A percentile compares a stretch with the other conserved stretches of the same genome.
These are phyloP conservation scores for Calliopsis andreniformis DNA, from an alignment of 1,140 invertebrate species.

Conservation along the genomic window DNA sequence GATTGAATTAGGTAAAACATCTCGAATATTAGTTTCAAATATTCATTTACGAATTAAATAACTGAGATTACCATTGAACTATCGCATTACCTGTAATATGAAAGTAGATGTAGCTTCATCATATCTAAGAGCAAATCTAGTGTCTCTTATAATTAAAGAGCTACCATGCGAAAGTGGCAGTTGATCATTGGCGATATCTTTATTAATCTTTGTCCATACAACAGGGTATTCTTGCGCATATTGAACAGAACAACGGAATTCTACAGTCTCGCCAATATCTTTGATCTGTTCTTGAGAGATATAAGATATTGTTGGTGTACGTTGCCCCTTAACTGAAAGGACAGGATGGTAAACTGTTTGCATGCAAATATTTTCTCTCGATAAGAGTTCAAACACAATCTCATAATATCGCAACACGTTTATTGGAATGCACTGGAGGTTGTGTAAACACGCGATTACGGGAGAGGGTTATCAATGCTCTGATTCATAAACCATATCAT, in stretches of 20 bases:
- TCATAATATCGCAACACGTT: not conserved
- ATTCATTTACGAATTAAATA: not conserved
- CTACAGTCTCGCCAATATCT: slow-evolving; percentile 93
- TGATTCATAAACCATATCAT: not conserved
- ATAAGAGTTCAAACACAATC: not conserved
- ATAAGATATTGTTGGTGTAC: slow-evolving; percentile 94
- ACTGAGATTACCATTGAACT: not conserved
- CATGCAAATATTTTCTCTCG: not conserved
- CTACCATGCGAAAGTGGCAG: slow-evolving; percentile 90
- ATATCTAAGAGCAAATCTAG: slow-evolving; percentile 91
- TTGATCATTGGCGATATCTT: slow-evolving; percentile 80
- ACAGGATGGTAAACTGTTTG: not conserved
- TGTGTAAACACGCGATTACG: not conserved
- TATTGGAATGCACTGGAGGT: not conserved
- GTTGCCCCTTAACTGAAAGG: slow-evolving; percentile 84
- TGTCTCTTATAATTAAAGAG: slow-evolving; percentile 91
- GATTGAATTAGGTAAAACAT: too few species aligned
- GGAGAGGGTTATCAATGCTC: not conserved
- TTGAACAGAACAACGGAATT: slow-evolving; percentile 94
- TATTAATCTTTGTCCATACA: slow-evolving; percentile 88
- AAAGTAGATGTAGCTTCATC: slow-evolving; percentile 90
- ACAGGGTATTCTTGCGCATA: slow-evolving; percentile 93
- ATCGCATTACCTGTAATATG: slow-evolving; percentile 86
- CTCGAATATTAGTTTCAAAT: not conserved
- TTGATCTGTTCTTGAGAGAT: slow-evolving; percentile 95